phyloP scores from a whole-genome alignment of 2,888 invertebrate species.

The Nomada hirtipes region DNA sequence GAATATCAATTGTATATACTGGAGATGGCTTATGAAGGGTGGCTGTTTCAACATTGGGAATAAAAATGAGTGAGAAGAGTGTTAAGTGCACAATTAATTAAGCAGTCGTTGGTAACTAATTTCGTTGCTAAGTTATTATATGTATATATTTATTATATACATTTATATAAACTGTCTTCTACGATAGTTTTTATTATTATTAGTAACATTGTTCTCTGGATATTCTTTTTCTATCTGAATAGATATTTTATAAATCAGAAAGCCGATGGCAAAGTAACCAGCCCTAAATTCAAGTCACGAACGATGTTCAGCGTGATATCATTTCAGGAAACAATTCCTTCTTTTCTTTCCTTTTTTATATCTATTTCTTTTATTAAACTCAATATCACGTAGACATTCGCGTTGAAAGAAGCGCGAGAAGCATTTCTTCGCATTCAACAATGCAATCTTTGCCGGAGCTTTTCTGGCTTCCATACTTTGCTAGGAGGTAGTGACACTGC shows the following conservation, averaged over 20 bases:
- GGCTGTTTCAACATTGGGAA: too few relatives aligned
- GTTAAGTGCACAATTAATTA: too few relatives aligned
- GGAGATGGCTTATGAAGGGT: too few relatives aligned
- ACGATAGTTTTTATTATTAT: too few relatives aligned
- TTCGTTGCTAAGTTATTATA: too few relatives aligned
- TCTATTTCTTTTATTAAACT: conserved; percentile 4
- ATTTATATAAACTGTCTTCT: too few relatives aligned
- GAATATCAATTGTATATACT: too few relatives aligned
- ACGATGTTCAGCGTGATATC: neutral
- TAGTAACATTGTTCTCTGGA: too few relatives aligned
- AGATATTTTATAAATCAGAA: neutral
- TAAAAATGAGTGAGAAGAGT: too few relatives aligned
- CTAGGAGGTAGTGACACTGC: conserved; percentile 21
- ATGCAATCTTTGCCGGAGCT: conserved; percentile 25
- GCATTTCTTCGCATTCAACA: conserved; percentile 34
- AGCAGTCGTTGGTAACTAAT: too few relatives aligned
- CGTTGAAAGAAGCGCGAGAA: conserved; percentile 6
- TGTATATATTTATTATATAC: too few relatives aligned
- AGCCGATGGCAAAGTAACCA: too few relatives aligned
- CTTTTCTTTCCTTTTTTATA: neutral
- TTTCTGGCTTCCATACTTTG: conserved; percentile 33
- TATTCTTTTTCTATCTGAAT: neutral
- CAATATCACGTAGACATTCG: neutral
- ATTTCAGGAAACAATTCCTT: neutral
- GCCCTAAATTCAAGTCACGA: neutral